A percentile compares a stretch with the other conserved stretches of the same genome.
phyloP scores from a whole-genome alignment of 2,797 vertebrate genomes.

The Diplodus puntazzo region DNA sequence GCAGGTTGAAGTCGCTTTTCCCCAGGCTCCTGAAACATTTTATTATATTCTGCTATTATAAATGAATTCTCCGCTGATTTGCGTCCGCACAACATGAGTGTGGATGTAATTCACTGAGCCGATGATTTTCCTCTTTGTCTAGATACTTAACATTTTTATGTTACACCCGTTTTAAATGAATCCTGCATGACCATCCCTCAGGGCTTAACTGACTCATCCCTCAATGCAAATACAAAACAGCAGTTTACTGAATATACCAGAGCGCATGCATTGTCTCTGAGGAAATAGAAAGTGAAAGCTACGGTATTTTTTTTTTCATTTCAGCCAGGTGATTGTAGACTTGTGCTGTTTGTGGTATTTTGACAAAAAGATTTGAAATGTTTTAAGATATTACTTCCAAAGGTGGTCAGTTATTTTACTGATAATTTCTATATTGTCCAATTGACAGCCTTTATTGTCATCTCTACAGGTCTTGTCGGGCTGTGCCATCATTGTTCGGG shows the following conservation, averaged over 20 bases:
- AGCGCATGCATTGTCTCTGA: not conserved
- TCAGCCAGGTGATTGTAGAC: not conserved
- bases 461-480: slow-evolving; percentile 92
- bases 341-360: not conserved
- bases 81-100: not conserved
- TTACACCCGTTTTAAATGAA: slow-evolving; percentile 9
- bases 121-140: slow-evolving; percentile 1
- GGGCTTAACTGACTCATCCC: not conserved
- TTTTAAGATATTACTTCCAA: not conserved
- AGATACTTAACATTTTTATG: not conserved
- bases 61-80: not conserved
- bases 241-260: not conserved
- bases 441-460: slow-evolving; percentile 16
- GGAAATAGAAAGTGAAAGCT: slow-evolving; percentile 27
- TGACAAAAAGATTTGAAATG: not conserved
- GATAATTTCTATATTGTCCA: not conserved
- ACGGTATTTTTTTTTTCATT: not conserved
- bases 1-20: slow-evolving; percentile 21
- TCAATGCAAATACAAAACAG: slow-evolving; percentile 7
- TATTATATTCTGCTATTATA: not conserved
- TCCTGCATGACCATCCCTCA: not conserved
- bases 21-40: not conserved
- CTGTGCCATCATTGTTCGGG: slow-evolving; percentile 96
- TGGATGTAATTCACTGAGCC: not conserved
- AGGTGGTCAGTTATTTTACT: not conserved